phyloP scores from a whole-genome alignment of 2,888 invertebrate genomes.

The Dimorphilus gyrociliatus region DNA sequence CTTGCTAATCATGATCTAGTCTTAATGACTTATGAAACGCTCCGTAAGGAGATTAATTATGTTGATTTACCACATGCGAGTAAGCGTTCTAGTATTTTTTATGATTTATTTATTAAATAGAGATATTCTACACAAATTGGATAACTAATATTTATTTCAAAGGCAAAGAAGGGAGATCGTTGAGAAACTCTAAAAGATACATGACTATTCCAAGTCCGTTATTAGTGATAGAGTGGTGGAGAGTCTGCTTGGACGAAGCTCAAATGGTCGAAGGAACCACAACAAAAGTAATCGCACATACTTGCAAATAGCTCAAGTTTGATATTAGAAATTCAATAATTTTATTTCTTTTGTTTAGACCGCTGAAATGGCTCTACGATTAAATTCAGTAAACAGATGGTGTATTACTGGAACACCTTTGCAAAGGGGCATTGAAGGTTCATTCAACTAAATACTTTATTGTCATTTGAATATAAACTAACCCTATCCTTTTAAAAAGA shows the following conservation, averaged over 20 bases:
- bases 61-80: conserved; percentile 40
- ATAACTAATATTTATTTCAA: conserved; percentile 4
- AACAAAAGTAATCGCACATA: conserved; percentile 28
- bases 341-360: conserved; percentile 28
- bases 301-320: not conserved
- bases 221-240: conserved; percentile 56
- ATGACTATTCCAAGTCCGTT: conserved; percentile 50
- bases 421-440: conserved; percentile 45
- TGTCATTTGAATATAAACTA: too few relatives aligned
- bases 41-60: conserved; percentile 48
- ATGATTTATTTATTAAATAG: not conserved
- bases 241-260: conserved; percentile 55
- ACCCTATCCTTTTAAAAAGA: too few relatives aligned
- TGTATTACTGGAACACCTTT: conserved; percentile 55
- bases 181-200: conserved; percentile 49
- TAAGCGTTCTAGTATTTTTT: not conserved
- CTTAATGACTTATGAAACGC: conserved; percentile 52
- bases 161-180: conserved; percentile 24
- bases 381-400: conserved; percentile 52
- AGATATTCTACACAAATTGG: not conserved
- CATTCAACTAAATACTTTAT: too few relatives aligned
- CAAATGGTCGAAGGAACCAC: conserved; percentile 55
- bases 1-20: conserved; percentile 53
- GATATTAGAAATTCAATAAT: not conserved
- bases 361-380: conserved; percentile 47